Conservation (phyloP, 1,140 invertebrate species). For the Drosophila mauritiana region DNA sequence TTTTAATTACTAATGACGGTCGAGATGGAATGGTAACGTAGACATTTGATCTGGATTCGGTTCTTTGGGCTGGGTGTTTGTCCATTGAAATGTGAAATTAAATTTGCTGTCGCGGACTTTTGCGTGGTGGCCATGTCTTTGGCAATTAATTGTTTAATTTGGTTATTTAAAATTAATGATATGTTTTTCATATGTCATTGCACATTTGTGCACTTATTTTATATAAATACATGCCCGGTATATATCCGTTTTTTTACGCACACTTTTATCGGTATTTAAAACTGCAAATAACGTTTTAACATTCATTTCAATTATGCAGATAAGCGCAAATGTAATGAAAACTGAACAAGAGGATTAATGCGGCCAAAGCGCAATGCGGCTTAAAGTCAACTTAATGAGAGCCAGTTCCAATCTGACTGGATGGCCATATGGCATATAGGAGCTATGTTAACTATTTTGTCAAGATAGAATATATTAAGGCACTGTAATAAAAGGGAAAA, state of each 20-base stretch:
- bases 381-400: conserved; percentile 79
- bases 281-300: conserved; percentile 68
- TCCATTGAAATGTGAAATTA: conserved; percentile 79
- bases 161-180: conserved; percentile 82
- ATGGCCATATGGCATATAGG: neutral
- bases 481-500: no score
- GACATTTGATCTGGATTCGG: conserved; percentile 38
- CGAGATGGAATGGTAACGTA: conserved; percentile 8
- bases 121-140: conserved; percentile 56
- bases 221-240: conserved; percentile 33
- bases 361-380: conserved; percentile 48
- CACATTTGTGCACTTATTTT: conserved; percentile 52
- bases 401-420: conserved; percentile 38
- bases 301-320: conserved; percentile 81
- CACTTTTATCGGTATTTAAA: conserved; percentile 38
- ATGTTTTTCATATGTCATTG: conserved; percentile 81
- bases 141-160: conserved; percentile 82
- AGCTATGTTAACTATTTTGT: no score
- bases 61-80: conserved; percentile 54
- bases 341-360: conserved; percentile 78
- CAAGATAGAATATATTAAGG: no score
- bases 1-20: conserved; percentile 76
- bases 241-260: conserved; percentile 21
- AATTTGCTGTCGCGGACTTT: conserved; percentile 60
- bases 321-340: conserved; percentile 80